Evolutionary conservation across 2,888 invertebrate genomes (phyloP).

Genomic region (Diarsia dahlii): DNA sequence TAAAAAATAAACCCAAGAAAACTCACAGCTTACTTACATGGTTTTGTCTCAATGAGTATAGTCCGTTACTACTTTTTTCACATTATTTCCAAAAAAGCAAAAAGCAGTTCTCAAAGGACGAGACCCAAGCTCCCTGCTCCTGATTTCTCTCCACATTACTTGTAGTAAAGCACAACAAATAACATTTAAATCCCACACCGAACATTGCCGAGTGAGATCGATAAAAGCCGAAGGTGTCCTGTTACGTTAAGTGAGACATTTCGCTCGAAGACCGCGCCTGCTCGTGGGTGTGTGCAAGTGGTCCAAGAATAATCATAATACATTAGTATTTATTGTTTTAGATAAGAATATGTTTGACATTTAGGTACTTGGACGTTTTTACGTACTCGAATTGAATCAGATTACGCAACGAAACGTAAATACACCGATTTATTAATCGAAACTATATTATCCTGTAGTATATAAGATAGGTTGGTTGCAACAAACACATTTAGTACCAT

Average conservation of each 20-base stretch:
- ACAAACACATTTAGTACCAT: too few relatives aligned
- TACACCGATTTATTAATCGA: too few relatives aligned
- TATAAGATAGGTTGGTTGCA: too few relatives aligned
- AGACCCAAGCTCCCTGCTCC: not conserved
- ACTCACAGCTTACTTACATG: too few relatives aligned
- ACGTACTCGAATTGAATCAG: too few relatives aligned
- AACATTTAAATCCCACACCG: constrained; percentile 54
- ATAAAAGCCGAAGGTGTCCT: constrained; percentile 77
- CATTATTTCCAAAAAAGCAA: not conserved
- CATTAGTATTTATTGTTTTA: constrained; percentile 27
- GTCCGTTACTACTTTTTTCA: too few relatives aligned
- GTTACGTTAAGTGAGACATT: constrained; percentile 87
- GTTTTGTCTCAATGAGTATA: too few relatives aligned
- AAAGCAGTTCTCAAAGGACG: not conserved
- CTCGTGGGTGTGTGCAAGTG: constrained; percentile 76
- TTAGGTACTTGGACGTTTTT: not conserved
- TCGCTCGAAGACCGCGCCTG: constrained; percentile 71
- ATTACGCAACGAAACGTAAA: too few relatives aligned
- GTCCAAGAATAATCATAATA: constrained; percentile 59
- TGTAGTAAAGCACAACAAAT: constrained; percentile 39
- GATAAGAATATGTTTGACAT: constrained; percentile 27
- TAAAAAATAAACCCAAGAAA: too few relatives aligned
- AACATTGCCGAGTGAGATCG: constrained; percentile 59
- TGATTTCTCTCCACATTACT: constrained; percentile 24
- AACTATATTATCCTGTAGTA: too few relatives aligned